Percentiles rank a stretch among this genome's conserved stretches.
Evolutionary conservation across 1,140 invertebrate species (phyloP).

Genomic region (Temnothorax nylanderi): DNA sequence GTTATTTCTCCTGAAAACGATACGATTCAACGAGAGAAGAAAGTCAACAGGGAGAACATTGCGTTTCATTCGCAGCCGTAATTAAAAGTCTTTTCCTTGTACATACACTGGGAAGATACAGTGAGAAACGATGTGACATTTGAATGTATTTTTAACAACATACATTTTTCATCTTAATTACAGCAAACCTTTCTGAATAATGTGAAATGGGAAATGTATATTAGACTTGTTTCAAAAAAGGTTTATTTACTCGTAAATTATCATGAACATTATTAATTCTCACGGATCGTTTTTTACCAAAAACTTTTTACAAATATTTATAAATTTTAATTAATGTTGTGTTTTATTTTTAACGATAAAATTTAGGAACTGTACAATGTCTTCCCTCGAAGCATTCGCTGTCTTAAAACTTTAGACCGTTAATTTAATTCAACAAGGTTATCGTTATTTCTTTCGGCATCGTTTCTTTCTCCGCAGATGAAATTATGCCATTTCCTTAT

Average conservation of each 20-base stretch:
- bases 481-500: neutral
- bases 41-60: neutral
- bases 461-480: neutral
- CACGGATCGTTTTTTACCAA: neutral
- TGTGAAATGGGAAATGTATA: neutral
- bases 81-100: constrained; percentile 38
- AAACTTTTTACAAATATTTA: neutral
- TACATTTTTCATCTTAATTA: constrained; percentile 22
- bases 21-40: constrained; percentile 31
- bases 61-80: constrained; percentile 5
- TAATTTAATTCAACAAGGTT: constrained; percentile 21
- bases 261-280: too few species aligned
- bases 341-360: neutral
- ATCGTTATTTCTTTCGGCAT: neutral
- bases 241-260: neutral
- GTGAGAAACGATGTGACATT: neutral
- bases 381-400: neutral
- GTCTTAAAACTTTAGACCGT: neutral
- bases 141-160: neutral
- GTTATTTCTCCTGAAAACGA: constrained; percentile 6
- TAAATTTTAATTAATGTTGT: neutral
- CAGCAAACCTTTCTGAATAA: neutral
- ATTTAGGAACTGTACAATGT: neutral
- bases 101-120: neutral
- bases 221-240: neutral